Evolutionary conservation across 2,113 vertebrate genomes (phyloP).

Genomic region (Ammodytes marinus): DNA sequence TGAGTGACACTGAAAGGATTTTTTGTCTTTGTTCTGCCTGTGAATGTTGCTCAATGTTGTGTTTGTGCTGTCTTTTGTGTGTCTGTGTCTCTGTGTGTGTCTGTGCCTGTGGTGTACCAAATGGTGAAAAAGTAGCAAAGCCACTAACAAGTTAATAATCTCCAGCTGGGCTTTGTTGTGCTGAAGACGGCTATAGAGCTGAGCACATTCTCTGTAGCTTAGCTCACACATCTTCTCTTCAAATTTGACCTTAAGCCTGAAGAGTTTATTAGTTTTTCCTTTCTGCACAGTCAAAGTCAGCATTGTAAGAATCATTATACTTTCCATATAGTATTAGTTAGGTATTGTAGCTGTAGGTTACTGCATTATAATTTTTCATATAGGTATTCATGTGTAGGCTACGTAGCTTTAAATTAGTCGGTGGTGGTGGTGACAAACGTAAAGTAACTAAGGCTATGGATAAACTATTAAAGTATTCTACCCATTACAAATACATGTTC

Average conservation of each 20-base stretch:
- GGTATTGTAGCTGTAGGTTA: too few species aligned
- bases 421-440: too few species aligned
- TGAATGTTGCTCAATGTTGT: constrained; percentile 34
- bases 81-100: constrained; percentile 7
- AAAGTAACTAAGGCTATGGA: too few species aligned
- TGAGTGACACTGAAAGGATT: constrained; percentile 44
- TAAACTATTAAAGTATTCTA: too few species aligned
- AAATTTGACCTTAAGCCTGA: constrained; percentile 31
- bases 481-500: too few species aligned
- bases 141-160: constrained; percentile 78
- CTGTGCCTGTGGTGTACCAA: constrained; percentile 48
- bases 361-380: too few species aligned
- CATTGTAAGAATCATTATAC: not conserved
- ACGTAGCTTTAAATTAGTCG: too few species aligned
- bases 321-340: not conserved
- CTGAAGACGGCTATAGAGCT: constrained; percentile 48
- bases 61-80: constrained; percentile 17
- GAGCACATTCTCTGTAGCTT: constrained; percentile 73
- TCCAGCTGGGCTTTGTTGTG: constrained; percentile 78
- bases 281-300: not conserved
- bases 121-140: constrained; percentile 73
- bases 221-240: constrained; percentile 62
- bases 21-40: constrained; percentile 45
- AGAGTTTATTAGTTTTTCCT: constrained; percentile 7
- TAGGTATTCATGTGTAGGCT: too few species aligned